Evolutionary conservation across 2,113 vertebrate species (phyloP).

Genomic region (Passer montanus): DNA sequence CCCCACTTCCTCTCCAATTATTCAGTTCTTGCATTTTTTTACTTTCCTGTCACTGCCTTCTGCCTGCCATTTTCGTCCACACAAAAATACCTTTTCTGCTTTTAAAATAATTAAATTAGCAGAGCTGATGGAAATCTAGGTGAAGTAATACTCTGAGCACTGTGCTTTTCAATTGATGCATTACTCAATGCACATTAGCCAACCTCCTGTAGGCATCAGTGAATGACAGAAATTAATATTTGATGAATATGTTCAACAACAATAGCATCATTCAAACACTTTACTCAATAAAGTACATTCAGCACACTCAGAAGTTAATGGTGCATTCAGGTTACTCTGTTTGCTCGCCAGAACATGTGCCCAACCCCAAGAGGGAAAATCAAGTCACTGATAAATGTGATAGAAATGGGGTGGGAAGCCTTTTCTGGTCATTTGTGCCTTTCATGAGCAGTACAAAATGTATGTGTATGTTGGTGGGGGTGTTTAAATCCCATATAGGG

Average conservation of each 20-base stretch:
- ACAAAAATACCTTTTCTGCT: not conserved
- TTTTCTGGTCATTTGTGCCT: not conserved
- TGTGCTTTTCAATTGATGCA: not conserved
- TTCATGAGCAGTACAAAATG: not conserved
- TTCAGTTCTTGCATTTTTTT: not conserved
- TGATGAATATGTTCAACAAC: not conserved
- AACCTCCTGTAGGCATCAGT: not conserved
- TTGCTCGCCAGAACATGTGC: not conserved
- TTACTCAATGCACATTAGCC: not conserved
- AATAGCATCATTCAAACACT: not conserved
- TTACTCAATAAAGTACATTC: not conserved
- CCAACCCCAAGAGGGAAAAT: not conserved
- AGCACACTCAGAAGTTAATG: not conserved
- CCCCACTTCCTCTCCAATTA: not conserved
- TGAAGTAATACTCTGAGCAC: not conserved
- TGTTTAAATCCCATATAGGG: not conserved
- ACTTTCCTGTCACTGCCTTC: not conserved
- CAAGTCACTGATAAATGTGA: not conserved
- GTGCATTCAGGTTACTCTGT: not conserved
- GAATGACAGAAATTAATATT: not conserved
- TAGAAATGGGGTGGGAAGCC: not conserved
- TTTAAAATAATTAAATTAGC: constrained; percentile 16
- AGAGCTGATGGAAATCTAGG: not conserved
- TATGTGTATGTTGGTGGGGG: not conserved
- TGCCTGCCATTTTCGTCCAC: not conserved